Conservation (phyloP, 2,888 invertebrate genomes). For the Archips crataeganus region DNA sequence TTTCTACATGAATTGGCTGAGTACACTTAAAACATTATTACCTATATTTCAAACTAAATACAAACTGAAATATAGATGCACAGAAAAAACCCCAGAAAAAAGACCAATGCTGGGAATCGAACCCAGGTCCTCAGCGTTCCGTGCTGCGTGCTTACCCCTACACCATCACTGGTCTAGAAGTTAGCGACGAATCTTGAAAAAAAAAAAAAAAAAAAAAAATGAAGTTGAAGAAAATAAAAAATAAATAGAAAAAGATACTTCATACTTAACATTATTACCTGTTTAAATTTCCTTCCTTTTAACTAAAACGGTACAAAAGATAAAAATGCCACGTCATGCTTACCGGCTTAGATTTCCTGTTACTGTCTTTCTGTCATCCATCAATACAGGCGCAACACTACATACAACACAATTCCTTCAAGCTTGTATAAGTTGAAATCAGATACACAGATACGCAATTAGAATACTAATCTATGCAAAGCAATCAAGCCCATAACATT, state of each 20-base stretch:
- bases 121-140: too few species aligned
- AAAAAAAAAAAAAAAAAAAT: too few species aligned
- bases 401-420: neutral
- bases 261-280: neutral
- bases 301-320: neutral
- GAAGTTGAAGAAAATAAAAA: too few species aligned
- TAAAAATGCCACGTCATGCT: neutral
- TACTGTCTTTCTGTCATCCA: too few species aligned
- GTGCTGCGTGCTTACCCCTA: too few species aligned
- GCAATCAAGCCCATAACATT: neutral
- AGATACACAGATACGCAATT: neutral
- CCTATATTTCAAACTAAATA: too few species aligned
- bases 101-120: too few species aligned
- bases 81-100: too few species aligned
- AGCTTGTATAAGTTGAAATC: neutral
- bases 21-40: neutral
- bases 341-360: neutral
- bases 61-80: too few species aligned
- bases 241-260: too few species aligned
- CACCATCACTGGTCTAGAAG: too few species aligned
- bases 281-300: neutral
- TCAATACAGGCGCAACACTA: neutral
- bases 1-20: neutral
- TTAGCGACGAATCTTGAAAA: too few species aligned
- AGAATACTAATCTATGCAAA: slow-evolving; percentile 1